phyloP scores from a whole-genome alignment of 2,113 vertebrate species.

The rat (Rattus norvegicus) region GRCr8 NC_086022.1:130880501-130881000 shows the following conservation, averaged over 20 bases:
- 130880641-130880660: not conserved
- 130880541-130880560: not conserved
- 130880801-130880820: not conserved
- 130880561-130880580: not conserved
- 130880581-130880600: not conserved
- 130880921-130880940: slow-evolving; percentile 87
- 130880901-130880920: slow-evolving; percentile 85
- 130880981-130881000: slow-evolving; percentile 89
- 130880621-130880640: not conserved
- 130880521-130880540: not conserved
- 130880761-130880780: not conserved
- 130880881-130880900: slow-evolving; percentile 69
- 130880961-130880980: slow-evolving; percentile 88
- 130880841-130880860: not conserved
- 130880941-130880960: slow-evolving; percentile 84
- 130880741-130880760: not conserved
- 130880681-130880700: not conserved
- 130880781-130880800: not conserved
- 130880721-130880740: rapidly evolving
- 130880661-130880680: not conserved
- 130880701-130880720: not conserved
- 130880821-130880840: not conserved
- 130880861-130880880: slow-evolving; percentile 80
- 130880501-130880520: not conserved
- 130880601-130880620: not conserved